Evolutionary conservation across 92 coral and sea anemone genomes (phyloP), one percentile per base, ranked within the genome.

Genomic region (Diadumene lineata): DNA sequence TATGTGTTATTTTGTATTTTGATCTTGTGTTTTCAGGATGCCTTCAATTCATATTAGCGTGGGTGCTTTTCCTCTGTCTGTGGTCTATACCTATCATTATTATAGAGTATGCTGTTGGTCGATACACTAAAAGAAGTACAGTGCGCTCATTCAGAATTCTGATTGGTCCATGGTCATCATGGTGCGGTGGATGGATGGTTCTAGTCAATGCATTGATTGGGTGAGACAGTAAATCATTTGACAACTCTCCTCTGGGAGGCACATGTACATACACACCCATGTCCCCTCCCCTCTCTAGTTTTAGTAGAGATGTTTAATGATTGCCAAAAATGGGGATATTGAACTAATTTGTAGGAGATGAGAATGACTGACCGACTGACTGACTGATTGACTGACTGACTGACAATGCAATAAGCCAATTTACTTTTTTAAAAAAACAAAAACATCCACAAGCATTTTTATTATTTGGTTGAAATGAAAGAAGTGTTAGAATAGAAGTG

Each of bases 101-200:
- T 15, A 77, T 81, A 11, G 97, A 91, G 78, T 91, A 87, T 66
- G 83, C 90, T 16, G 97, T 91, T 31, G 97, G 97, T 19, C 89
- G 92, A 17, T 91, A 62, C 65, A 91, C 97, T 44, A 80, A 84
- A 51, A 81, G 84, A 34, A 85, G 87, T 24, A 86, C 97, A 0
- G 79, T 91, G 33, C 91, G 84, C 74, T 81, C 97, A 9, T 91
- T 91, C 84, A 74, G 92, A 28, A 56, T 74, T 11, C 83, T 91
- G 61, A 43, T 87, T 61, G 97, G 97, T 10, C 92, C 92, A 9
- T 78, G 92, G 92, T 91, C 90, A 13, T 50, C 78, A 15, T 91
- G 97, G 97, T 91, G 97, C 56, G 97, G 97, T 1, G 97, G 87
- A n/a, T 91, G 97, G 97, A 84, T 91, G 84, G 75, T 77, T 0